These are phyloP conservation scores for Laothoe populi DNA, from an alignment of 2,888 invertebrate species.

Conservation along the genomic window DNA sequence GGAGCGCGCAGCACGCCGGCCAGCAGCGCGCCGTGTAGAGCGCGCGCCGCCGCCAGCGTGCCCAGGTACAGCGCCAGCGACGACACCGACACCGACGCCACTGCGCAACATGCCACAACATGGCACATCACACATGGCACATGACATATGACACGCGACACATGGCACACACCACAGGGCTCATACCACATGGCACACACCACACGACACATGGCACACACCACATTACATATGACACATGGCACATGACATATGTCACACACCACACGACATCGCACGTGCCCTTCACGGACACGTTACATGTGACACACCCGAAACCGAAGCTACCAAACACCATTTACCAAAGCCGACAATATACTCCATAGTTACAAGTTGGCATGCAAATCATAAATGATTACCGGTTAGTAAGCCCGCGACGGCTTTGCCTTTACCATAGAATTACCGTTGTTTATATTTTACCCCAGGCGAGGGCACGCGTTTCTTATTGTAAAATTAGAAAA, in stretches of 20 bases:
- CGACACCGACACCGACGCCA: slow-evolving; percentile 87
- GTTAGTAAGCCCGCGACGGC: not conserved
- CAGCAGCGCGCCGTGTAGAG: slow-evolving; percentile 87
- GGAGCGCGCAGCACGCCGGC: slow-evolving; percentile 88
- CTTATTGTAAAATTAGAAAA: not conserved
- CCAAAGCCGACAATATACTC: too few species aligned
- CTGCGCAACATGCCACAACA: slow-evolving; percentile 63
- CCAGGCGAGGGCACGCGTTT: not conserved
- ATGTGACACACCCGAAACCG: too few species aligned
- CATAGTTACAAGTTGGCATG: too few species aligned
- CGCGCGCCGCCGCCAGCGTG: slow-evolving; percentile 85
- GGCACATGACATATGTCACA: slow-evolving; percentile 11
- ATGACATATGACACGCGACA: too few species aligned
- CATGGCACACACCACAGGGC: not conserved
- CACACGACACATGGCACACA: slow-evolving; percentile 27
- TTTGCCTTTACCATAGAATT: not conserved
- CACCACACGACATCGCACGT: not conserved
- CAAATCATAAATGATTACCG: too few species aligned
- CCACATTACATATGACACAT: too few species aligned
- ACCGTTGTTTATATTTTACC: not conserved
- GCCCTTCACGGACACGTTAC: too few species aligned
- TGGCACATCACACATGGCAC: slow-evolving; percentile 27
- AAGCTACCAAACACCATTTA: too few species aligned
- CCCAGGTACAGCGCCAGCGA: slow-evolving; percentile 88
- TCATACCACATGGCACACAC: not conserved